These are phyloP conservation scores for Spilogale gracilis DNA, from an alignment of 2,113 vertebrate species.

Conservation along the genomic window DNA sequence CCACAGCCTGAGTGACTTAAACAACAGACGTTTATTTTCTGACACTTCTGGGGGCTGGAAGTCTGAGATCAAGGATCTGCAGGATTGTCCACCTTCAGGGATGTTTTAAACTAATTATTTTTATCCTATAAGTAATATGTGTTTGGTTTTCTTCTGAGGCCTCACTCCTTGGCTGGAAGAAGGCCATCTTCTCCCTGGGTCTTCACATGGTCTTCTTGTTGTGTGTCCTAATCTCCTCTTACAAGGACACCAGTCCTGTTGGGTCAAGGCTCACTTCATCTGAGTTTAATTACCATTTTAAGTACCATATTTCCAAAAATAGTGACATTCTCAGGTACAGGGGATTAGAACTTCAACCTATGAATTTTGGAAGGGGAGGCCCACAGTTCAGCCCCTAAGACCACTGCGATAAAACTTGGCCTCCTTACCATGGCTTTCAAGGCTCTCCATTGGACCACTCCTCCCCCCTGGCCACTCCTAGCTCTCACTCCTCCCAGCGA, in stretches of 20 bases:
- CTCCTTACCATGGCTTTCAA: background rate
- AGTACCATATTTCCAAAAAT: background rate
- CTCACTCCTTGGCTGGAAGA: background rate
- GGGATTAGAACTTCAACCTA: background rate
- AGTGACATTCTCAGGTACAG: background rate
- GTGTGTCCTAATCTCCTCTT: background rate
- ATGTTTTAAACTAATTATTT: background rate
- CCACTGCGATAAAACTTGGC: background rate
- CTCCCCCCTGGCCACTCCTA: fast-evolving
- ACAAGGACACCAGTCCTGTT: background rate
- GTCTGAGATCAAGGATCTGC: background rate
- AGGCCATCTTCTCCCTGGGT: fast-evolving
- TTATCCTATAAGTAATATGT: background rate
- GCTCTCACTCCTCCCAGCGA: background rate
- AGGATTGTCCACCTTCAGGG: background rate
- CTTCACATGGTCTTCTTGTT: background rate
- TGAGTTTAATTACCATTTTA: background rate
- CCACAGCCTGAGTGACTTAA: background rate
- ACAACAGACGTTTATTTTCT: background rate
- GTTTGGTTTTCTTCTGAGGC: background rate
- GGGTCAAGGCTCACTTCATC: background rate
- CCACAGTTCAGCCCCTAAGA: background rate
- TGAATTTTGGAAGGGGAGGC: background rate
- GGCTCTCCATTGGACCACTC: background rate
- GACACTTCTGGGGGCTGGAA: background rate